A percentile compares a stretch with the other conserved stretches of the same genome.
These are phyloP conservation scores for Melinaea menophilus DNA, from an alignment of 2,888 invertebrate genomes.

Conservation along the genomic window DNA sequence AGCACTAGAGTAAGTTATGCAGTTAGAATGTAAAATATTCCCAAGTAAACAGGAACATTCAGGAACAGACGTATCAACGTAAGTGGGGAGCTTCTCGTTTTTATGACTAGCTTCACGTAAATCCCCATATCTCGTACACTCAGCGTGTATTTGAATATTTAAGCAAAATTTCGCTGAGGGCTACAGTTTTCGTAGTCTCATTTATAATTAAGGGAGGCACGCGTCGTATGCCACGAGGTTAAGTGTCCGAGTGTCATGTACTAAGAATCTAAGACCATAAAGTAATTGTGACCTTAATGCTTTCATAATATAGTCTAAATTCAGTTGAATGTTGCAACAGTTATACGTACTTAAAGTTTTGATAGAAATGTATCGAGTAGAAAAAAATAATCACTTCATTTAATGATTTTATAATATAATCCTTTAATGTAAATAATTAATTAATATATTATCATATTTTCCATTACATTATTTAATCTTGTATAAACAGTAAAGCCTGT, in stretches of 20 bases:
- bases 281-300: conserved; percentile 11
- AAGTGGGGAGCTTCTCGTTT: conserved; percentile 1
- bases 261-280: conserved; percentile 19
- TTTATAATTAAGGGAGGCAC: conserved; percentile 32
- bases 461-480: not conserved
- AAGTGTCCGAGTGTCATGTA: conserved; percentile 30
- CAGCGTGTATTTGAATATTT: too few species aligned
- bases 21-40: too few species aligned
- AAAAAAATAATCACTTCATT: too few species aligned
- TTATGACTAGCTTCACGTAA: conserved; percentile 6
- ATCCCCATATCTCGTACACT: not conserved
- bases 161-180: not conserved
- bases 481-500: not conserved
- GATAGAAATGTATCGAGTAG: too few species aligned
- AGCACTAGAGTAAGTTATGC: too few species aligned
- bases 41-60: too few species aligned
- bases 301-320: conserved; percentile 2
- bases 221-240: conserved; percentile 33
- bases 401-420: too few species aligned
- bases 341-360: conserved; percentile 20
- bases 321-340: conserved; percentile 23
- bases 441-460: too few species aligned
- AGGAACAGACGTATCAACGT: too few species aligned
- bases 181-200: conserved; percentile 22
- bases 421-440: too few species aligned